Percentiles rank a stretch among this genome's conserved stretches.
These are phyloP conservation scores for Oikopleura vanhoeffeni DNA, from an alignment of 23 tunicate species.

Conservation along the genomic window DNA sequence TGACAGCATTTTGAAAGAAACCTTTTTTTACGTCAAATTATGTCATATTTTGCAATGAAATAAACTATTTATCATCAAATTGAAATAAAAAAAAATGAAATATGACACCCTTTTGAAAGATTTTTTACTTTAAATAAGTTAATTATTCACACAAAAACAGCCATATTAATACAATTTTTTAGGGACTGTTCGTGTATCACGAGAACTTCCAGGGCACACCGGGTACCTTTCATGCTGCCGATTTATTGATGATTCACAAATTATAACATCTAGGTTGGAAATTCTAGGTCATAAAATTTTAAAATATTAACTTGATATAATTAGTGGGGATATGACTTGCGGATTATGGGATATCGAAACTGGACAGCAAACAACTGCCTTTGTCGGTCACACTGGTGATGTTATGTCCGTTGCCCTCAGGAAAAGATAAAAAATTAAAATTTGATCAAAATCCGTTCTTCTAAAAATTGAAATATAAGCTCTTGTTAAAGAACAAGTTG, in stretches of 20 bases:
- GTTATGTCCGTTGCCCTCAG: constrained; percentile 70
- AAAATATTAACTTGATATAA: background rate
- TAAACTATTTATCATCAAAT: no score
- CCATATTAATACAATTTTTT: background rate
- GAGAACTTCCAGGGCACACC: constrained; percentile 38
- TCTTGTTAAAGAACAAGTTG: no score
- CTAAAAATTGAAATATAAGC: no score
- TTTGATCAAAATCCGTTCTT: no score
- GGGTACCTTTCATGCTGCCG: constrained; percentile 93
- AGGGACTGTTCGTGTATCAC: background rate
- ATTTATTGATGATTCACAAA: constrained; percentile 59
- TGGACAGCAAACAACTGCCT: constrained; percentile 89
- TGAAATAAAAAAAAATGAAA: no score
- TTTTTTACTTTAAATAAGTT: no score
- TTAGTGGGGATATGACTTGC: constrained; percentile 16
- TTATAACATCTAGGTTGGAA: constrained; percentile 29
- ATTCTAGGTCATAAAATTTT: background rate
- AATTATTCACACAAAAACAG: no score
- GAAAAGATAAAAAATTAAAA: background rate
- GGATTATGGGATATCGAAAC: constrained; percentile 96
- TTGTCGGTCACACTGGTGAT: constrained; percentile 87
- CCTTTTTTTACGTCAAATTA: no score
- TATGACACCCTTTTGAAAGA: no score
- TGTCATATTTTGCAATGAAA: no score
- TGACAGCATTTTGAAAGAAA: no score